Evolutionary conservation across 2,888 invertebrate genomes (phyloP), one percentile per base, ranked within the genome.

Genomic region (Xylophagus ater): DNA sequence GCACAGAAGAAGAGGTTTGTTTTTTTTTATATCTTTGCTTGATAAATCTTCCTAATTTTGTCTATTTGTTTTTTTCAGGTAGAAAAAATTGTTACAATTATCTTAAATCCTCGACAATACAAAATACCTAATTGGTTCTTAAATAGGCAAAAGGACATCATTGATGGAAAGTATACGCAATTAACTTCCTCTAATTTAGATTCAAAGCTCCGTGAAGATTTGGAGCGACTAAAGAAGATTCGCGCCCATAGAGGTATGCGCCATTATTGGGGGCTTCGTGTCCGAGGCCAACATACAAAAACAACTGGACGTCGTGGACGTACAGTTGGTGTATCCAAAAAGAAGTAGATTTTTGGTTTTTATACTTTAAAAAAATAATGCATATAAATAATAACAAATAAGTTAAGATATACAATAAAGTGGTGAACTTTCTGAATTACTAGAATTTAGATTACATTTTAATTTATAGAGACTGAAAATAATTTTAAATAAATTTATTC

Each of bases 311-410:
- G 97, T 66, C 83, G 97, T 72, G 98, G 97, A 71, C 83, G 97
- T 69, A 98, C 98, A 70, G 98, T 99, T 58, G 98, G 98, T 89
- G 98, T 99, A 58, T 96, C 96, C 62, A 99, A 99, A 81, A 98
- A 98, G 92, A 99, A 99, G 85, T 89, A 89, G n/a, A n/a, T n/a
- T n/a, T n/a, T n/a, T n/a, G n/a, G n/a, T n/a, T n/a, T n/a, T n/a
- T n/a, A n/a, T n/a, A n/a, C n/a, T n/a, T n/a, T n/a, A n/a, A n/a
- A n/a, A n/a, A n/a, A n/a, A n/a, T n/a, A n/a, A n/a, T n/a, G n/a
- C n/a, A n/a, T n/a, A n/a, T n/a, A n/a, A n/a, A 18, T 46, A 51
- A 32, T 51, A 49, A 3, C 25, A 35, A n/a, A 41, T 40, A 13
- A 49, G 32, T 19, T 33, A 23, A 10, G 44, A 19, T 4, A 48